A percentile compares a stretch with the other conserved stretches of the same genome.
These are phyloP conservation scores for Lasioglossum morio DNA, from an alignment of 2,888 invertebrate species.

Conservation along the genomic window DNA sequence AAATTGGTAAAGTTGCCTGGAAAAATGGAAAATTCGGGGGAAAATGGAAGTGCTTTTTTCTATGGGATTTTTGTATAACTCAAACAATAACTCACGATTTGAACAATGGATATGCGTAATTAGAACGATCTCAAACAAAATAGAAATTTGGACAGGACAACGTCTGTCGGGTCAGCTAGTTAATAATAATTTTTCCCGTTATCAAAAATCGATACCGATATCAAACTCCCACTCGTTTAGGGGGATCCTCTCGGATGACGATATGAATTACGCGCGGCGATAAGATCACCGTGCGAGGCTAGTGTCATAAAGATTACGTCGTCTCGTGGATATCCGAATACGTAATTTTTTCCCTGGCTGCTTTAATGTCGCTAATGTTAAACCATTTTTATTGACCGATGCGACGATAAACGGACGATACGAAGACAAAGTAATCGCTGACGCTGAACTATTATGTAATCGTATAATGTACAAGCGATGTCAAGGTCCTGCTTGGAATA, in stretches of 20 bases:
- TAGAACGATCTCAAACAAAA: too few relatives aligned
- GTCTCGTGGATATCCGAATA: background rate
- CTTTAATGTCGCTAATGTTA: background rate
- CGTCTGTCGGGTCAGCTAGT: too few relatives aligned
- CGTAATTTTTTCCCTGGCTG: background rate
- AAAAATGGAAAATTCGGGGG: too few relatives aligned
- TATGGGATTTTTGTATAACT: too few relatives aligned
- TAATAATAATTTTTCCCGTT: background rate
- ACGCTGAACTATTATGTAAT: slow-evolving; percentile 27
- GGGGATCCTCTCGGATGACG: background rate
- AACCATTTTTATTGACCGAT: background rate
- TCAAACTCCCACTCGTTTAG: background rate
- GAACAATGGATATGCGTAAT: too few relatives aligned
- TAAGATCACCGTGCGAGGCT: slow-evolving; percentile 1
- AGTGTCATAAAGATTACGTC: slow-evolving; percentile 2
- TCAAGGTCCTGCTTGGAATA: background rate
- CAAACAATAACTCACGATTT: too few relatives aligned
- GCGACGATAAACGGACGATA: background rate
- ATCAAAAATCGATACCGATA: background rate
- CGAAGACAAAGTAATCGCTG: background rate
- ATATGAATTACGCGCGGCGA: background rate
- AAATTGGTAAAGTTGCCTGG: too few relatives aligned
- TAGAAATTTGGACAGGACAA: too few relatives aligned
- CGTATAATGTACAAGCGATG: background rate
- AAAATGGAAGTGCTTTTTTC: too few relatives aligned